Evolutionary conservation across 2,888 invertebrate genomes (phyloP), one percentile per base, ranked within the genome.

Genomic region (Pandemis cinnamomeana): DNA sequence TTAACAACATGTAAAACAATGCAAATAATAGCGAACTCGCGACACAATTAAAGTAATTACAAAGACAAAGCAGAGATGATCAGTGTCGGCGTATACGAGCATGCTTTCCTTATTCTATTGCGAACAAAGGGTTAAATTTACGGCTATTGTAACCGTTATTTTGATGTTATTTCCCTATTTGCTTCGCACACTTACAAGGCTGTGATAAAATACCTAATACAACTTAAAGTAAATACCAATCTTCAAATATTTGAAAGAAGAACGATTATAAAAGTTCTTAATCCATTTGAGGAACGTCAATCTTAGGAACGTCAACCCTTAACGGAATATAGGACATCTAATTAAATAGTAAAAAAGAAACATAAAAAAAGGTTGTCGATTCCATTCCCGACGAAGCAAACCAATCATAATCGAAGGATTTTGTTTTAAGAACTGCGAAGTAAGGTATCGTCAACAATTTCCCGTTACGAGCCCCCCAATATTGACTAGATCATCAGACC

Each of bases 401-500:
- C 55, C 55, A 55, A 55, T 55, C 55, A 55, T 55, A 55, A 55
- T 55, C 20, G 7, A 20, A 20, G 55, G 42, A 15, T 11, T 41
- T 62, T 62, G 62, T 62, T 62, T 20, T 11, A 53, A 20, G 51
- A 66, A 66, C 53, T 64, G 71, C 36, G 44, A n/a, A 63, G 71
- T 64, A 46, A 69, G 60, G 44, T 42, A 63, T 63, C 63, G 63
- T 71, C 64, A 53, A 62, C 41, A 55, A 67, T 72, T 67, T 36
- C 67, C 51, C 67, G 62, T 58, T 63, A 63, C 62, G 64, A 60
- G 73, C 46, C 13, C 27, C 6, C 20, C 58, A 72, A 72, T 68
- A 72, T 72, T 69, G 48, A 72, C 72, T 48, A 58, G 67, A 46
- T 55, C 44, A 58, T 68, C 58, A 68, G 67, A 36, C 8, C 51